Conservation (phyloP, 2,113 vertebrate species). For the Solenodon paradoxus region DNA sequence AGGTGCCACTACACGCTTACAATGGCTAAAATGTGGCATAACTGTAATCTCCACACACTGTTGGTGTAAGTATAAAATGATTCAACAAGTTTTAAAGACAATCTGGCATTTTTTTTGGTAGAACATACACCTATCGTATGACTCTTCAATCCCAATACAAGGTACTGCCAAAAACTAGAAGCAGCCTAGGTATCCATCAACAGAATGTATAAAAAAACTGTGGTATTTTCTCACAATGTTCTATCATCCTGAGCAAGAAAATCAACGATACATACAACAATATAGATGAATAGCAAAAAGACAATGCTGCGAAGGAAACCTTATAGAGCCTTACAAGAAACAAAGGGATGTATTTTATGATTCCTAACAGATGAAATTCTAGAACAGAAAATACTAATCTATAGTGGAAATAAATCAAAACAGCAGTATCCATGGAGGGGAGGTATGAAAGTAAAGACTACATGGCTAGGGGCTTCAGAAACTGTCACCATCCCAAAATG, state of each 20-base stretch:
- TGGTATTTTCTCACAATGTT: no score
- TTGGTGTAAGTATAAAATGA: no score
- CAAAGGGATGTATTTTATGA: not conserved
- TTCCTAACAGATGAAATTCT: not conserved
- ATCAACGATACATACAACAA: not conserved
- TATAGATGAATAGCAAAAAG: not conserved
- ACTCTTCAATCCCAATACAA: not conserved
- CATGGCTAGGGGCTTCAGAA: not conserved
- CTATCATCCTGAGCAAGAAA: not conserved
- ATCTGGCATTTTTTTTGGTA: not conserved
- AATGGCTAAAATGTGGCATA: not conserved
- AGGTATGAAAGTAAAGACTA: not conserved
- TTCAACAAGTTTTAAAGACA: not conserved
- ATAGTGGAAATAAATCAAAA: not conserved
- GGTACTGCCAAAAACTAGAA: not conserved
- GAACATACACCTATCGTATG: not conserved
- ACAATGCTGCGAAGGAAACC: not conserved
- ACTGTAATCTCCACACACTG: not conserved
- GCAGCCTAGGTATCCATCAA: no score
- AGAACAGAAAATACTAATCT: not conserved
- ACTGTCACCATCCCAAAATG: not conserved
- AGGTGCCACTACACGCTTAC: not conserved
- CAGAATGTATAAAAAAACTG: no score
- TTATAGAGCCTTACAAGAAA: no score
- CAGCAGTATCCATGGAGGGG: rapidly evolving